Percentiles rank a stretch among this genome's conserved stretches.
Conservation (phyloP, 2,888 invertebrate species). For the Eilema griseolum region DNA sequence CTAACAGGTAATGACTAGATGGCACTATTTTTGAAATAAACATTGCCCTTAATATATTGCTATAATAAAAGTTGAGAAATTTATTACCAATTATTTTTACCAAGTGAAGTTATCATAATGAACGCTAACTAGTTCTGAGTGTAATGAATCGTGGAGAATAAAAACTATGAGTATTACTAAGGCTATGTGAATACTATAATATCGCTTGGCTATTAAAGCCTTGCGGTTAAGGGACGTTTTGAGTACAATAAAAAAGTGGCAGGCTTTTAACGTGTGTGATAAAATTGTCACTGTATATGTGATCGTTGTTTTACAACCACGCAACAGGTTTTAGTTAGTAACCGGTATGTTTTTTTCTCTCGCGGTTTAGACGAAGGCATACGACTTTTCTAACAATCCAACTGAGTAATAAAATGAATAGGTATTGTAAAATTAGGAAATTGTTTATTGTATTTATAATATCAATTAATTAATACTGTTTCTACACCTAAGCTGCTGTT, state of each 20-base stretch:
- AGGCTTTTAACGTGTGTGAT: conserved; percentile 17
- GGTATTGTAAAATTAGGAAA: neutral
- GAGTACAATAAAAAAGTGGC: conserved; percentile 28
- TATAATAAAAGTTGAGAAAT: conserved; percentile 51
- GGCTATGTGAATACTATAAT: conserved; percentile 32
- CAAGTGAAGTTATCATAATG: conserved; percentile 52
- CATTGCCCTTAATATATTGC: conserved; percentile 39
- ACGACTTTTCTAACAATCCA: neutral
- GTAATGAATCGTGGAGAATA: conserved; percentile 44
- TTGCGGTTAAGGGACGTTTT: conserved; percentile 32
- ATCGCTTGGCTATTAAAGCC: conserved; percentile 37
- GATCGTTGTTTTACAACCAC: conserved; percentile 19
- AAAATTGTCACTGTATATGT: conserved; percentile 27
- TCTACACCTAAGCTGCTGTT: neutral
- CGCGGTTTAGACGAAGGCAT: conserved; percentile 1
- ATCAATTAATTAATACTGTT: neutral
- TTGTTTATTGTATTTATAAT: neutral
- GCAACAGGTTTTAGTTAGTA: conserved; percentile 17
- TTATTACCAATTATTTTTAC: conserved; percentile 54
- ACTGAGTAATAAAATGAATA: neutral
- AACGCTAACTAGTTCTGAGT: conserved; percentile 38
- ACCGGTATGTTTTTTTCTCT: conserved; percentile 14
- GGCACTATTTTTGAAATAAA: conserved; percentile 44
- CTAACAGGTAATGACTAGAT: conserved; percentile 33
- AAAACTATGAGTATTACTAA: conserved; percentile 41